phyloP scores from a whole-genome alignment of 2,888 invertebrate genomes.

The Caenorhabditis sulstoni region DNA sequence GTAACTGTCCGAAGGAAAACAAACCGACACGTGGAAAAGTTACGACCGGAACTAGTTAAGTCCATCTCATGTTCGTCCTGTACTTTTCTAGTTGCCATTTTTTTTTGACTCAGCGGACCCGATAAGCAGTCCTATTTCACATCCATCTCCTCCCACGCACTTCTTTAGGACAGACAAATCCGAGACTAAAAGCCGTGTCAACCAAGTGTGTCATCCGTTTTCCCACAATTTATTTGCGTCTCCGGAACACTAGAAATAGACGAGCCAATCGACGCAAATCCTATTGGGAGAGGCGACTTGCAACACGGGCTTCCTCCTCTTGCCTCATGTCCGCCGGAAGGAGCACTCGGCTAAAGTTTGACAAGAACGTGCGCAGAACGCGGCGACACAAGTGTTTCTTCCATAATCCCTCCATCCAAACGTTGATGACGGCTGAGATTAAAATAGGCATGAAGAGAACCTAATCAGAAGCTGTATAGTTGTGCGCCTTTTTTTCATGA shows the following conservation, averaged over 20 bases:
- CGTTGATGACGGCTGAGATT: slow-evolving; percentile 22
- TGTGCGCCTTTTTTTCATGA: background rate
- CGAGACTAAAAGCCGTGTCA: slow-evolving; percentile 32
- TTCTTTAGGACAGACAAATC: slow-evolving; percentile 3
- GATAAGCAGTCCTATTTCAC: slow-evolving; percentile 21
- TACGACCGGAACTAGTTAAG: slow-evolving; percentile 18
- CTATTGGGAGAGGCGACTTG: slow-evolving; percentile 26
- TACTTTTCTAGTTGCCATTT: slow-evolving; percentile 26
- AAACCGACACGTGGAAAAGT: background rate
- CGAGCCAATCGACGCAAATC: slow-evolving; percentile 37
- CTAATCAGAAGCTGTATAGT: slow-evolving; percentile 23
- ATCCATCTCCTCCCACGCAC: slow-evolving; percentile 40
- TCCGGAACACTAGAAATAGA: slow-evolving; percentile 50
- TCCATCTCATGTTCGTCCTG: slow-evolving; percentile 22
- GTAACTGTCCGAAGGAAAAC: background rate
- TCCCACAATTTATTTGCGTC: slow-evolving; percentile 51
- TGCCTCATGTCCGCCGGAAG: slow-evolving; percentile 1
- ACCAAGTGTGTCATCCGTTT: slow-evolving; percentile 43
- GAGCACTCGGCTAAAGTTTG: slow-evolving; percentile 31
- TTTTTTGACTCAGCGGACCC: slow-evolving; percentile 34
- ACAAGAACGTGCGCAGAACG: slow-evolving; percentile 13
- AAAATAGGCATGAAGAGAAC: slow-evolving; percentile 29
- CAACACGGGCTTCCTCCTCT: slow-evolving; percentile 29
- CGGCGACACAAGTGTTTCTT: background rate
- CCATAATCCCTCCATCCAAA: slow-evolving; percentile 8